Base-by-base conservation (phyloP, 2,797 vertebrate species). In the Scolopax bukidnonensis region DNA sequence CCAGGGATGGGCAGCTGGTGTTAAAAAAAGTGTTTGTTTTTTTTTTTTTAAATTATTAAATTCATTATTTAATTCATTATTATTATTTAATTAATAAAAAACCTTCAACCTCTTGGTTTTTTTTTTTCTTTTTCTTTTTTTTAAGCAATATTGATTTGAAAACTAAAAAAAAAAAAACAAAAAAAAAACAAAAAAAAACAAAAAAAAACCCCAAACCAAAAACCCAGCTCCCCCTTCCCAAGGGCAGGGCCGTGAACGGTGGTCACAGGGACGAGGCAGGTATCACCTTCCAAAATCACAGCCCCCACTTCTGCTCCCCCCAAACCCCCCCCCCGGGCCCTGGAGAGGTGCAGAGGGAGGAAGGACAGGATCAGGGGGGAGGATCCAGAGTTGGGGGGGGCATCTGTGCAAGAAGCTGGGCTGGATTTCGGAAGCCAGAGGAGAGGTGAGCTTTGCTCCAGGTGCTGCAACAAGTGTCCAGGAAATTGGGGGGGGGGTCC, bases 61-160 rank as follows among this genome's bases (percentile, higher is more conserved):
- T 61, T 60, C 57, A 38, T 60, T 61, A 61, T 86, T 80, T 61
- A 57, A 33, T 33, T 33, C 6, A 30, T 93, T 90, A 82, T 96
- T 92, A 47, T 94, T 95, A 97, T 98, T 97, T 97, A 97, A 97
- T 98, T 97, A 97, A 97, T 94, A 96, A 95, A 97, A 97, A 97
- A 98, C 91, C 73, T 93, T 95, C 89, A 91, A 94, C 96, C 94
- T 96, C 84, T 90, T 47, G 11, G 9, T 23, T 25, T 38, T 78
- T 63, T 59, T 23, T 87, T 93, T 95, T 95, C 92, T 84, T 12
- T 54, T 16, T 20, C 97, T 84, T 12, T 54, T 18, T 97, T 97
- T 96, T 95, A 93, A 97, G 95, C 94, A 96, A 95, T 91, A 95
- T 92, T 84, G 84, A 95, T 94, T 89, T 91, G 73, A 95, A 97